phyloP scores from a whole-genome alignment of 2,888 invertebrate genomes.

The Cepaea hortensis region DNA sequence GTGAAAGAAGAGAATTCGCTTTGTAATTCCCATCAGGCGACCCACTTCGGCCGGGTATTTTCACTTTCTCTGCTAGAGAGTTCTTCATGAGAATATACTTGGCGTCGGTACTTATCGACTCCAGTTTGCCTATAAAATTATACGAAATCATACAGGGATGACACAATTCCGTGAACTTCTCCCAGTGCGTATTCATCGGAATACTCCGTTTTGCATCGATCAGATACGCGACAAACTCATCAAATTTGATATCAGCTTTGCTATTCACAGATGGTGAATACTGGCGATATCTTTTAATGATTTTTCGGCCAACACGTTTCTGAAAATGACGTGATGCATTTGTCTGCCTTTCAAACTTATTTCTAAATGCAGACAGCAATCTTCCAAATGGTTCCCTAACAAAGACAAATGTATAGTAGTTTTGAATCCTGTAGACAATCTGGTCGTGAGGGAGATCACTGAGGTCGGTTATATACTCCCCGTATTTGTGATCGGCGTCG shows the following conservation, averaged over 20 bases:
- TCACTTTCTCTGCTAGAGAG: neutral
- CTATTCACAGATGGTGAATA: conserved; percentile 81
- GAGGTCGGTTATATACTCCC: conserved; percentile 60
- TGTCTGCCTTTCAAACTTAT: conserved; percentile 84
- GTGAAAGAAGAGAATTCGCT: conserved; percentile 10
- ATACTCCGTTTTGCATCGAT: conserved; percentile 78
- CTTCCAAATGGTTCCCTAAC: conserved; percentile 94
- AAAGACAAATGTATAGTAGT: conserved; percentile 89
- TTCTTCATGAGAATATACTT: conserved; percentile 67
- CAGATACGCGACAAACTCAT: conserved; percentile 89
- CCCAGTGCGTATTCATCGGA: conserved; percentile 90
- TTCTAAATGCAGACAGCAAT: conserved; percentile 90
- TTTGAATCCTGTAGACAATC: conserved; percentile 82
- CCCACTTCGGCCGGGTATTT: conserved; percentile 35
- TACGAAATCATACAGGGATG: conserved; percentile 91
- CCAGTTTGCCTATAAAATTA: conserved; percentile 92
- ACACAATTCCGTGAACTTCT: conserved; percentile 87
- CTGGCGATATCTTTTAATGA: conserved; percentile 85
- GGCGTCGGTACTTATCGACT: conserved; percentile 88
- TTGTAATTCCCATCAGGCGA: neutral
- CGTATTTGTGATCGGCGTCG: conserved; percentile 62
- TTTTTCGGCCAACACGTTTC: conserved; percentile 81
- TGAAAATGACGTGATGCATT: conserved; percentile 78
- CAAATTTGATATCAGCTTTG: conserved; percentile 86
- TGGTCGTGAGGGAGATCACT: conserved; percentile 77